Conservation (phyloP, 1,140 invertebrate genomes). For the Protaetia brevitarsis region DNA sequence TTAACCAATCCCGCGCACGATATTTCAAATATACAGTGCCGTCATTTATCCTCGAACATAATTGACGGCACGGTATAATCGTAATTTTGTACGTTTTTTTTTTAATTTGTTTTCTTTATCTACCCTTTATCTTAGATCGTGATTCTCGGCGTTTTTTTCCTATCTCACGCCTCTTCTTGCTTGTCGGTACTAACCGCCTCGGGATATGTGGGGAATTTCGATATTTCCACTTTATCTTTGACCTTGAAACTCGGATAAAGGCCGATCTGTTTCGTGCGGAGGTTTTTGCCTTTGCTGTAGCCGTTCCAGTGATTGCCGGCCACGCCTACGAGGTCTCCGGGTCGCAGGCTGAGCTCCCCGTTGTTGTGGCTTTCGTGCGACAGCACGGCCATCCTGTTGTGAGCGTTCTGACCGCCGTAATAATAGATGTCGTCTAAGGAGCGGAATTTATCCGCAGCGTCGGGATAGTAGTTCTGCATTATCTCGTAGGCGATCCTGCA, state of each 20-base stretch:
- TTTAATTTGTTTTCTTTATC: too few species aligned
- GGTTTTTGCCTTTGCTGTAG: slow-evolving; percentile 85
- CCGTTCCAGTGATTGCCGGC: slow-evolving; percentile 98
- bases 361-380: slow-evolving; percentile 62
- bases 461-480: slow-evolving; percentile 86
- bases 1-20: too few species aligned
- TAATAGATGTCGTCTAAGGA: slow-evolving; percentile 98
- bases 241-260: slow-evolving; percentile 82
- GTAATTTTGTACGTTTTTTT: too few species aligned
- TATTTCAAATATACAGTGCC: too few species aligned
- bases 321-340: slow-evolving; percentile 83
- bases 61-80: too few species aligned
- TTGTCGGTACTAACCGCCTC: slow-evolving; percentile 33
- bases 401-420: slow-evolving; percentile 92
- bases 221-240: slow-evolving; percentile 63
- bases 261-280: slow-evolving; percentile 72
- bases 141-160: too few species aligned
- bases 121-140: too few species aligned
- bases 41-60: too few species aligned
- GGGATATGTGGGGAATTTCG: slow-evolving; percentile 61
- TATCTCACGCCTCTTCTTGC: background rate
- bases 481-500: slow-evolving; percentile 95
- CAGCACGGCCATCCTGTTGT: slow-evolving; percentile 75
- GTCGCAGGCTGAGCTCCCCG: slow-evolving; percentile 71
- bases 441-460: slow-evolving; percentile 78